Base-by-base conservation (phyloP, 2,797 vertebrate genomes). In the Amphiprion clarkii region DNA sequence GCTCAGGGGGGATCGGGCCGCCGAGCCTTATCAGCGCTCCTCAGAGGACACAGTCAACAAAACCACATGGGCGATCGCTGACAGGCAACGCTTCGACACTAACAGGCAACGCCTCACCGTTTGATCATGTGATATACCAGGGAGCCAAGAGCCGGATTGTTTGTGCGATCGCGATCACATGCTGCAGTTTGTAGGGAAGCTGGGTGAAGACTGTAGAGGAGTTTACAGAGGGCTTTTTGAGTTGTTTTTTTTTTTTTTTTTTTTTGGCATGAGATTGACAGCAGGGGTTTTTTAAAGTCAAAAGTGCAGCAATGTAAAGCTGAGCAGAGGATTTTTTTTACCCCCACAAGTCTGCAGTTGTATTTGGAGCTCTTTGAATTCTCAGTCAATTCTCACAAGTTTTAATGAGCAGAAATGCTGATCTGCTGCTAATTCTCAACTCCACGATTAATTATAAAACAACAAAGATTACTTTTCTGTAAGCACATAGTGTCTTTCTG, bases 11-110 rank as follows among this genome's bases (percentile, higher is more conserved):
- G 83, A 85, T 84, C 63, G 27, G 9, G 60, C 86, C n/a, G 36
- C 83, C 19, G 53, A 86, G 85, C 79, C 85, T 93, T 91, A 92
- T 93, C 91, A 65, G 88, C 71, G 81, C 85, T 90, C 88, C 86
- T 88, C 72, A 8, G 78, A 83, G 88, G 82, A 77, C 70, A 44
- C 81, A 25, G 87, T 85, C 88, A 83, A 87, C 82, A 83, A 78
- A 90, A 87, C 82, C 93, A 78, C 88, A 77, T 83, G 86, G 82
- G 67, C 81, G 63, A 61, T 83, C 60, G n/a, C 72, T 88, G 85
- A 90, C 85, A 79, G 73, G 74, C 67, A 39, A 78, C 59, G 53
- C 80, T 51, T 81, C 36, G 59, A 74, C 85, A 76, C 78, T 70
- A 73, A 67, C 67, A 14, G 74, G 74, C 82, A 70, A 83, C 86